Evolutionary conservation across 1,140 invertebrate genomes (phyloP), one percentile per base, ranked within the genome.

Genomic region (Bombus sibiricus): DNA sequence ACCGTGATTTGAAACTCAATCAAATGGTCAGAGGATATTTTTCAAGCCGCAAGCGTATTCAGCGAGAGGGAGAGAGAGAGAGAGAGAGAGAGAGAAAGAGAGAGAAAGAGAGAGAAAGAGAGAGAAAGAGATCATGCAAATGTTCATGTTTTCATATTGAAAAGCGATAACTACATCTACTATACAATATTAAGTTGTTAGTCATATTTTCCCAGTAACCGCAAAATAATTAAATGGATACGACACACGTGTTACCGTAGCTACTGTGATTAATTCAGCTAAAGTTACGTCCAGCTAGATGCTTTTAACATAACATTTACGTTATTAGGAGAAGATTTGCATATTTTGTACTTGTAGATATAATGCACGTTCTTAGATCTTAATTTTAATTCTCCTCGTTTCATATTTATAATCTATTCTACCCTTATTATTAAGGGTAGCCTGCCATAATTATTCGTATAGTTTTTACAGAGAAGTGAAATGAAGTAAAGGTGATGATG

Each of bases 181-280:
- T n/a, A n/a, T n/a, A n/a, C n/a, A n/a, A n/a, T n/a, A n/a, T n/a
- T 62, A 84, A 71, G 66, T 72, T 79, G n/a, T 39, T 34, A 37
- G 22, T 34, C 77, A 47, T 41, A 69, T 82, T 82, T 41, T 74
- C 69, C 28, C 34, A 8, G 47, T 47, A 34, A 74, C 71, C 79
- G n/a, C 81, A 66, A 75, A 86, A 86, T 83, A 86, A 86, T 86
- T 76, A 74, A 83, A 53, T 82, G 80, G 72, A 62, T 76, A 62
- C 3, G 39, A 76, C 73, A n/a, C 47, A 43, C 22, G 62, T 8
- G 76, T 68, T 80, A 39, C 32, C 28, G 32, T 18, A 62, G 53
- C 39, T 72, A 53, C 72, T 72, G 66, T 32, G 76, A 76, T 85
- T 79, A 72, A 80, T 32, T 41, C 18, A 68, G 68, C 25, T 47